Evolutionary conservation across 2,888 invertebrate species (phyloP).

Genomic region (Eupeodes luniger): DNA sequence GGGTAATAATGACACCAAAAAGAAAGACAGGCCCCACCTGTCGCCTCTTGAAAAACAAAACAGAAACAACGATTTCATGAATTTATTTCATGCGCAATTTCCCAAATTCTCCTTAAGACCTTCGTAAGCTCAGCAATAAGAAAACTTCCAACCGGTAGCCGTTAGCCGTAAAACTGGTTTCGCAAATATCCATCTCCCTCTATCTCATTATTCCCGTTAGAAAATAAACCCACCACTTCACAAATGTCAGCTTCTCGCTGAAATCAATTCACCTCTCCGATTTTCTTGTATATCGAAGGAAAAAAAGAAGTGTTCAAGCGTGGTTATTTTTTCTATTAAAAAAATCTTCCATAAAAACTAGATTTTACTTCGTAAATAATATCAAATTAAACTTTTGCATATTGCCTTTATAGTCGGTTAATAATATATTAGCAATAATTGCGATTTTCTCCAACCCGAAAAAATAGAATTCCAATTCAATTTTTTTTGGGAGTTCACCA

Average conservation of each 20-base stretch:
- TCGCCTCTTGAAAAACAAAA: too few relatives aligned
- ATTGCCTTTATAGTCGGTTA: constrained; percentile 51
- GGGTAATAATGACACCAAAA: too few relatives aligned
- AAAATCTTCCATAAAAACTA: constrained; percentile 65
- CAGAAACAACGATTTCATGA: too few relatives aligned
- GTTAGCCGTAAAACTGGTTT: constrained; percentile 65
- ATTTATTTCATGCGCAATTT: not conserved
- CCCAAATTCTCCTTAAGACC: not conserved
- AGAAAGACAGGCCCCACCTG: too few relatives aligned
- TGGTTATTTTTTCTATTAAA: constrained; percentile 73
- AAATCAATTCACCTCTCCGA: constrained; percentile 73
- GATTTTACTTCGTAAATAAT: constrained; percentile 58
- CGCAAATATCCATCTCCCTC: constrained; percentile 35
- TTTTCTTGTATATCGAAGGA: constrained; percentile 76
- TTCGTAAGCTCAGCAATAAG: not conserved
- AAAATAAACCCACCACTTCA: constrained; percentile 65
- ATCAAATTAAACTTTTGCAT: constrained; percentile 42
- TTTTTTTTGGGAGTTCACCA: constrained; percentile 76
- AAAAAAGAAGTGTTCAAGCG: constrained; percentile 76
- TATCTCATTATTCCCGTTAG: constrained; percentile 36
- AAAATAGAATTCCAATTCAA: constrained; percentile 65
- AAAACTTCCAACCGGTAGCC: constrained; percentile 62
- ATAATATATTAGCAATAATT: constrained; percentile 25
- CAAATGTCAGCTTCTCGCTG: constrained; percentile 75
- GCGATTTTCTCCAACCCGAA: constrained; percentile 45